Percentiles rank a stretch among this genome's conserved stretches.
Conservation (phyloP, 2,797 vertebrate genomes). For the Pipistrellus pipistrellus region DNA sequence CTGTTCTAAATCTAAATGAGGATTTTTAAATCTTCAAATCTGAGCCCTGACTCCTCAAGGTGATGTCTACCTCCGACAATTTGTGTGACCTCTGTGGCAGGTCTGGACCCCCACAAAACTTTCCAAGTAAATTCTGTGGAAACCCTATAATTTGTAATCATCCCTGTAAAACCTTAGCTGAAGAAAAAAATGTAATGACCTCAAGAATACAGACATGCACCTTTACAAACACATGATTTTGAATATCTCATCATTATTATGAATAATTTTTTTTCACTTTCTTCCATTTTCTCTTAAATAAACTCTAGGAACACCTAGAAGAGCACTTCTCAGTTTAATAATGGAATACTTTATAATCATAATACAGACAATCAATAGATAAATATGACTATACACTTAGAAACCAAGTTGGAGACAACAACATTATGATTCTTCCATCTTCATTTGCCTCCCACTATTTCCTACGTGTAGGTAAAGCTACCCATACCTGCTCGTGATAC, state of each 20-base stretch:
- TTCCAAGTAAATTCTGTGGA: not conserved
- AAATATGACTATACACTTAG: not conserved
- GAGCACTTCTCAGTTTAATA: not conserved
- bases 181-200: not conserved
- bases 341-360: not conserved
- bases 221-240: not conserved
- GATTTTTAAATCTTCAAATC: not conserved
- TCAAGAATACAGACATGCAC: not conserved
- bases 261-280: not conserved
- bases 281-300: not conserved
- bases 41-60: not conserved
- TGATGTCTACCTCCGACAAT: not conserved
- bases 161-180: not conserved
- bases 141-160: not conserved
- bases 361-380: not conserved
- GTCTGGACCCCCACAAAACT: not conserved
- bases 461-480: not conserved
- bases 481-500: not conserved
- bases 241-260: not conserved
- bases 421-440: not conserved
- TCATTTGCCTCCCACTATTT: not conserved
- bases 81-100: not conserved
- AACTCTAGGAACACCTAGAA: not conserved
- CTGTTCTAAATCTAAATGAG: conserved; percentile 11
- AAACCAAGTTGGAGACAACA: not conserved